Percentiles rank a stretch among this genome's conserved stretches.
Evolutionary conservation across 2,888 invertebrate genomes (phyloP).

Genomic region (Agrilus cyanescens): DNA sequence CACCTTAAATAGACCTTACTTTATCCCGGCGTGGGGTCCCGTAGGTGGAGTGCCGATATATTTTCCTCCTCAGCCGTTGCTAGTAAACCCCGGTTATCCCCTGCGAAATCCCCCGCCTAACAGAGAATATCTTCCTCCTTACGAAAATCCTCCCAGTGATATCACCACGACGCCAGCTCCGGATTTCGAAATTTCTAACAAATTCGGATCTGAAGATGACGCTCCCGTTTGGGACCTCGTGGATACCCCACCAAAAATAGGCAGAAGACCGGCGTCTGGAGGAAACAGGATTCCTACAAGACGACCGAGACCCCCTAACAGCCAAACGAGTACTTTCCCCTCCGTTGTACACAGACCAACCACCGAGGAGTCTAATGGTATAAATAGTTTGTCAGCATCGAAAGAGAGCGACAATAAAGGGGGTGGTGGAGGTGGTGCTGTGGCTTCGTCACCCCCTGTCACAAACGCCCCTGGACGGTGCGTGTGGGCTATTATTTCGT

Average conservation of each 20-base stretch:
- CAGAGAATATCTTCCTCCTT: conserved; percentile 17
- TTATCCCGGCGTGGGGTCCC: conserved; percentile 27
- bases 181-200: conserved; percentile 15
- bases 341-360: conserved; percentile 15
- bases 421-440: neutral
- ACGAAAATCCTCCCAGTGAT: conserved; percentile 20
- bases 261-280: conserved; percentile 9
- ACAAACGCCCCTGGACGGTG: conserved; percentile 44
- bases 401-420: conserved; percentile 7
- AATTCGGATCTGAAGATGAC: conserved; percentile 13
- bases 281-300: conserved; percentile 7
- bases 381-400: neutral
- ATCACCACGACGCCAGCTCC: conserved; percentile 6
- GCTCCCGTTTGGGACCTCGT: conserved; percentile 26
- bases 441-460: conserved; percentile 17
- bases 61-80: conserved; percentile 28
- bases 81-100: conserved; percentile 21
- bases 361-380: neutral
- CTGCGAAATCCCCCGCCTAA: conserved; percentile 21
- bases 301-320: conserved; percentile 10
- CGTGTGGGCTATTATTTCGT: conserved; percentile 64
- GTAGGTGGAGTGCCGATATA: conserved; percentile 25
- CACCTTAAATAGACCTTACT: conserved; percentile 28
- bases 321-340: conserved; percentile 15
- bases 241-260: conserved; percentile 4